Base-by-base conservation (phyloP, 1,140 invertebrate species). In the Brachionus rubens region DNA sequence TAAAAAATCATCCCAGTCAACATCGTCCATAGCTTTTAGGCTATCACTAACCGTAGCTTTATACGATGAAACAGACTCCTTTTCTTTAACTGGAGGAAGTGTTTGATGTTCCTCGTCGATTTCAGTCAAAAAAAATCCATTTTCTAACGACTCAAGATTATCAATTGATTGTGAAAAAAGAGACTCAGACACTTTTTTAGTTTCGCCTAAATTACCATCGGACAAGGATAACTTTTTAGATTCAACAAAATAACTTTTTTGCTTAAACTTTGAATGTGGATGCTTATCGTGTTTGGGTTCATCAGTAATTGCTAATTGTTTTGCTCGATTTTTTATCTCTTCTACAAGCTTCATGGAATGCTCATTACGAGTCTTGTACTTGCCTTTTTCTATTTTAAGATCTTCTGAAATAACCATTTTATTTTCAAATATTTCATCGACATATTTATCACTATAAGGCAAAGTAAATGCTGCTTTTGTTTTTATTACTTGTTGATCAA, bases 1-100 rank as follows among this genome's bases (percentile, higher is more conserved):
- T 19, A 72, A 54, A 19, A 14, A 54, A 16, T 72, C 43, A 24
- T 72, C 68, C 68, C 68, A 72, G 19, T 72, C 68, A 14, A 36
- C 19, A 30, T 72, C 19, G 19, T 72, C 47, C 3, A 72, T 50
- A 10, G 30, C 12, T 10, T 10, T 14, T 72, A 54, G 24, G 19
- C 28, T 19, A 50, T 50, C 46, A 28, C 28, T 26, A 30, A 36
- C 3, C 24, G 19, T 4, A 65, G 21, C 12, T 28, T 43, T 12
- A 41, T n/a, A n/a, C n/a, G n/a, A n/a, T n/a, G n/a, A n/a, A n/a
- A n/a, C n/a, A n/a, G n/a, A n/a, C n/a, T n/a, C n/a, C n/a, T n/a
- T n/a, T n/a, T n/a, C 6, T 24, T 12, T 65, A 1, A 21, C 1
- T 41, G 19, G 6, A 16, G 3, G 10, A 0, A 59, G 19, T 24